Conservation (phyloP, 2,888 invertebrate genomes). For the Cephus spinipes region DNA sequence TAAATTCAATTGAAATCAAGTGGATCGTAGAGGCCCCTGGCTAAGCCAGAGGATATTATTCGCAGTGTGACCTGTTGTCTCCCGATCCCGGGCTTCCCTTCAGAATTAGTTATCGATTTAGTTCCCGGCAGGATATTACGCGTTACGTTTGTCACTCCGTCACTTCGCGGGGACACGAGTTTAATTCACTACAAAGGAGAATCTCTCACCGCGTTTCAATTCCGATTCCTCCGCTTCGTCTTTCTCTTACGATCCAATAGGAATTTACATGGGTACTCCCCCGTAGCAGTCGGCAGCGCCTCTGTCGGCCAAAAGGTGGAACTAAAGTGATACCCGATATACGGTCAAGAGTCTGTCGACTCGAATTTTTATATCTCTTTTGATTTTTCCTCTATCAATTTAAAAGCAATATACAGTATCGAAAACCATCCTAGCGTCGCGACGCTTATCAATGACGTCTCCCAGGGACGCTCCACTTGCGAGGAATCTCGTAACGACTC, state of each 20-base stretch:
- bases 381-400: background rate
- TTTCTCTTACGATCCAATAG: background rate
- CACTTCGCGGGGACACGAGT: slow-evolving; percentile 17
- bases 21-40: slow-evolving; percentile 14
- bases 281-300: background rate
- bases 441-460: background rate
- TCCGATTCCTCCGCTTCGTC: background rate
- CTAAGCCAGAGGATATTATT: slow-evolving; percentile 18
- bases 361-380: background rate
- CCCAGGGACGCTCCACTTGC: background rate
- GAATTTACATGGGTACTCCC: background rate
- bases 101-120: slow-evolving; percentile 23
- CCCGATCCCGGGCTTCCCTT: background rate
- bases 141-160: slow-evolving; percentile 9
- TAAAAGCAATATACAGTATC: background rate
- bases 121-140: slow-evolving; percentile 13
- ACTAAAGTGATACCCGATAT: background rate
- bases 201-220: background rate
- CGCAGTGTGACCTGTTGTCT: slow-evolving; percentile 16
- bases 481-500: background rate
- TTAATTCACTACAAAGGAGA: slow-evolving; percentile 44
- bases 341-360: background rate
- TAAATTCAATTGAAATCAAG: slow-evolving; percentile 27
- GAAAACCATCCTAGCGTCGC: background rate
- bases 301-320: background rate